Evolutionary conservation across 2,113 vertebrate genomes (phyloP).

Genomic region (Xiphophorus couchianus): DNA sequence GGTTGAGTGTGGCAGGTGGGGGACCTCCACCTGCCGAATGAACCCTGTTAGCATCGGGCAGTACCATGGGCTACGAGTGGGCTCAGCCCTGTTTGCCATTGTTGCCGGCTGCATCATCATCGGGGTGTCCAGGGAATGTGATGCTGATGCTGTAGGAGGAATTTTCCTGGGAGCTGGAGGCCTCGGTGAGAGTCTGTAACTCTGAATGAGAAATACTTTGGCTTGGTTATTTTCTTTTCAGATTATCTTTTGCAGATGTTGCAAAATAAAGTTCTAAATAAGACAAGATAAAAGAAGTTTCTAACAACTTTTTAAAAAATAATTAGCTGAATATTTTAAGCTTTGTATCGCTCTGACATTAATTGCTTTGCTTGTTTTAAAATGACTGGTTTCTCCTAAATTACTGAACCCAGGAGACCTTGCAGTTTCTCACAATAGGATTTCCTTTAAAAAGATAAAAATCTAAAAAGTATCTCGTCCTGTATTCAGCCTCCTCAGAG

Average conservation of each 20-base stretch:
- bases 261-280: background rate
- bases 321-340: background rate
- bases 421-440: background rate
- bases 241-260: background rate
- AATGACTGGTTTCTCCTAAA: too few species aligned
- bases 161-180: conserved; percentile 87
- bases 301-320: background rate
- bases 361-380: too few species aligned
- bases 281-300: background rate
- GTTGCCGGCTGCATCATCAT: conserved; percentile 89
- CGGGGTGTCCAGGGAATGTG: conserved; percentile 84
- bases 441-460: background rate
- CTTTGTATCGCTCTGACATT: too few species aligned
- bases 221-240: background rate
- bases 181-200: conserved; percentile 80
- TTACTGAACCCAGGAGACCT: background rate
- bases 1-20: conserved; percentile 42
- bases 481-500: too few species aligned
- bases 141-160: conserved; percentile 86
- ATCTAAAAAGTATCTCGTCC: background rate
- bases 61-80: conserved; percentile 86
- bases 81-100: conserved; percentile 82
- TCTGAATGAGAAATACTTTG: background rate
- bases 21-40: conserved; percentile 76
- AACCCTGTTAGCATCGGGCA: conserved; percentile 81